Evolutionary conservation across 2,888 invertebrate species (phyloP).

Genomic region (Drosophila maculinotata): DNA sequence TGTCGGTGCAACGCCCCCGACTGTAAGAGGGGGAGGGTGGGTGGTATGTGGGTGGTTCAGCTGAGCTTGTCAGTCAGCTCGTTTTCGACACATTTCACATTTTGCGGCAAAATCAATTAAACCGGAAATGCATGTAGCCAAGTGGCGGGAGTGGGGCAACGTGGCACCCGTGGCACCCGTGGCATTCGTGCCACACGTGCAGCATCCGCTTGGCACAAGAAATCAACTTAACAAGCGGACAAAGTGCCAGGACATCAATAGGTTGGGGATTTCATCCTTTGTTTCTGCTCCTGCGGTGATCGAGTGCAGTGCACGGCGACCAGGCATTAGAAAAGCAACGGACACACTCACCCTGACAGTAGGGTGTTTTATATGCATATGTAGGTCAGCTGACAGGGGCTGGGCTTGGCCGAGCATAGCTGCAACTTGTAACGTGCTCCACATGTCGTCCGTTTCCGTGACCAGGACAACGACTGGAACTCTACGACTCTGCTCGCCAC

Average conservation of each 20-base stretch:
- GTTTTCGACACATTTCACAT: conserved; percentile 78
- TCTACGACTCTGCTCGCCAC: conserved; percentile 11
- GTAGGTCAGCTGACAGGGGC: conserved; percentile 41
- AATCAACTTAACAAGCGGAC: conserved; percentile 70
- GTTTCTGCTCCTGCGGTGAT: conserved; percentile 36
- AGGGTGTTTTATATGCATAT: conserved; percentile 44
- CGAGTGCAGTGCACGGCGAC: conserved; percentile 11
- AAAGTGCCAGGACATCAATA: conserved; percentile 54
- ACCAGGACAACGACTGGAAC: conserved; percentile 23
- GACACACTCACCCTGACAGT: conserved; percentile 7
- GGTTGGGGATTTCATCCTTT: conserved; percentile 34
- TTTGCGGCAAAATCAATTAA: conserved; percentile 82
- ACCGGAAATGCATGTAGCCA: conserved; percentile 76
- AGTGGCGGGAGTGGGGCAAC: conserved; percentile 24
- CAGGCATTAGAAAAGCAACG: conserved; percentile 31
- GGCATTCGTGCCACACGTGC: conserved; percentile 61
- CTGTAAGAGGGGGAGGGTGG: background rate
- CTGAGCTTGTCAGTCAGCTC: conserved; percentile 45
- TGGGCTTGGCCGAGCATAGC: conserved; percentile 20
- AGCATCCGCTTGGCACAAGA: conserved; percentile 69
- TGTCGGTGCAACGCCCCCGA: conserved; percentile 17
- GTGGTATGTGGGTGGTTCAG: background rate
- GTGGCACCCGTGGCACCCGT: conserved; percentile 55
- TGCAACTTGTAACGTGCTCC: conserved; percentile 55
- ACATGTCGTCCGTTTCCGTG: conserved; percentile 71